Base-by-base conservation (phyloP, 2,113 vertebrate species). In the Zosterops borbonicus region DNA sequence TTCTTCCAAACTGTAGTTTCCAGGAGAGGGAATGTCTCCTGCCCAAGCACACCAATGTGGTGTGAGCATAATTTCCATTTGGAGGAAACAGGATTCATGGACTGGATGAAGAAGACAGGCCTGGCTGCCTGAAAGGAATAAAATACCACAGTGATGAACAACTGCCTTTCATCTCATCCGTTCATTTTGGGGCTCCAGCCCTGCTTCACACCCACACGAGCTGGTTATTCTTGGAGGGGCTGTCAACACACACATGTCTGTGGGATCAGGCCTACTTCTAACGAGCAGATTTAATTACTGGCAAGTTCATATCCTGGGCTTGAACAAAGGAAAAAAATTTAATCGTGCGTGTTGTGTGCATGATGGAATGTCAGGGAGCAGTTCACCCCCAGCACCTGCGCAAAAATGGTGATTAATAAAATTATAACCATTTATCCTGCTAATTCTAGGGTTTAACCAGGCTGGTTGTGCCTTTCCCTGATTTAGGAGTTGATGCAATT, bases 321-420 rank as follows among this genome's bases (percentile, higher is more conserved):
- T 20, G 82, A 91, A 58, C 87, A 92, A 86, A 71, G 85, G 41
- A 85, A 42, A 82, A 56, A 50, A 50, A 2, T 83, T 87, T 77
- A 77, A 74, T 81, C 4, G 12, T 47, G 83, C 17, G 1, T 64
- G 74, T 62, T 89, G 71, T 47, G 83, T 8, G 3, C 0, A 0
- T 28, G 87, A 44, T 62, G 75, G 63, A 81, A 44, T 3, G 3
- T 77, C 64, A 44, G 73, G 73, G 89, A 97, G 83, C 64, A 31
- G 73, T 37, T 83, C 81, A 49, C 50, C 46, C 56, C 62, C 89
- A 49, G 89, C 56, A 60, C 22, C 0, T 0, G 12, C 46, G 65
- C 63, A 94, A 68, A 92, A 96, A 82, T 75, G 92, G 89, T 96
- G 94, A 95, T 96, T 84, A 95, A 91, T 95, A 55, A 71, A 95